phyloP scores from a whole-genome alignment of 2,888 invertebrate species.

The Orgyia antiqua region DNA sequence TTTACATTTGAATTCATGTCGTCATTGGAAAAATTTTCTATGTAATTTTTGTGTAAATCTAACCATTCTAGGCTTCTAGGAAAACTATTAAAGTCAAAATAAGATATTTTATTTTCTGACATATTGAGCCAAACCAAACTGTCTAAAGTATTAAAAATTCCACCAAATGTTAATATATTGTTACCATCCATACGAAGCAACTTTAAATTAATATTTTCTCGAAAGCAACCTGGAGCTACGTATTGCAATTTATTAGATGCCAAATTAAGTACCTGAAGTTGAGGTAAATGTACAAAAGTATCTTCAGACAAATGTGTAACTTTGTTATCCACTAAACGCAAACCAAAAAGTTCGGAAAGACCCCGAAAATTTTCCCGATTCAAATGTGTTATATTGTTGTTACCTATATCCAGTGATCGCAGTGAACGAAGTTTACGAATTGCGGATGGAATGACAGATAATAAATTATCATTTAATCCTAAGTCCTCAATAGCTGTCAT shows the following conservation, averaged over 20 bases:
- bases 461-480: constrained; percentile 83
- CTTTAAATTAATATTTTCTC: constrained; percentile 83
- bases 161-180: constrained; percentile 84
- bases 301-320: constrained; percentile 85
- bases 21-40: constrained; percentile 80
- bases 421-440: constrained; percentile 82
- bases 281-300: constrained; percentile 85
- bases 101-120: constrained; percentile 84
- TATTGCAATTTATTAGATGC: constrained; percentile 87
- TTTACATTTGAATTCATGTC: constrained; percentile 75
- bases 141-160: constrained; percentile 83
- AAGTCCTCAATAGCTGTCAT: constrained; percentile 87
- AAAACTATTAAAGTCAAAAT: constrained; percentile 87
- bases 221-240: constrained; percentile 85
- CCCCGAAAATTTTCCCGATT: constrained; percentile 85
- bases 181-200: constrained; percentile 88
- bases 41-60: constrained; percentile 87
- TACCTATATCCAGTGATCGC: constrained; percentile 87
- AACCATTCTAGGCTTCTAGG: constrained; percentile 87
- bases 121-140: constrained; percentile 88
- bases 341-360: constrained; percentile 84
- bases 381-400: constrained; percentile 86
- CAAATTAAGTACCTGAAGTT: constrained; percentile 87
- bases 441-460: constrained; percentile 82
- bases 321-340: constrained; percentile 89